Base-by-base conservation (phyloP, 2,113 vertebrate species). In the Riparia riparia region DNA sequence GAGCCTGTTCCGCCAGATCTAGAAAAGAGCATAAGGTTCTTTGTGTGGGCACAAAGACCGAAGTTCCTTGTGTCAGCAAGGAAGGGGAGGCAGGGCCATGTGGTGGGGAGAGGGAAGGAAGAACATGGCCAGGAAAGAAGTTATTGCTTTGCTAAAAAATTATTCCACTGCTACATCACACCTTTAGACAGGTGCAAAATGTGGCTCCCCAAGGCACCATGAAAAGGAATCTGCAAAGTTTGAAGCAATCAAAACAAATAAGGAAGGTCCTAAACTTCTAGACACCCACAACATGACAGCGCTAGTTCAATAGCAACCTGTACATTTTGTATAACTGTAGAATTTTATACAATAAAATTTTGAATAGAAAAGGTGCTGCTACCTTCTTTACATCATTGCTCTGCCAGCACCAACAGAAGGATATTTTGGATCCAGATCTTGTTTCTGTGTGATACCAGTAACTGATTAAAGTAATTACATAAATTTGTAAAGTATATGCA, bases 201-300 rank as follows among this genome's bases (percentile, higher is more conserved):
- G 25, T 51, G 13, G 6, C 29, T 95, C 61, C 76, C 42, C 14
- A 28, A 73, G n/a, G 82, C 76, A 83, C 22, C 63, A 89, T 32
- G 42, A 88, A 93, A 93, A 91, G 53, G 17, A 66, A 76, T 71
- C 53, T 86, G 29, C 41, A 78, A 83, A 84, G 56, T 89, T 82
- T 72, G 51, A 94, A 64, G 68, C 49, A 65, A 54, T 74, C 58
- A 78, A 88, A 93, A 81, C 68, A 93, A 94, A 87, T 86, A 88
- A 71, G 47, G 51, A 44, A 95, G 57, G 41, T 66, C 34, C 41
- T 89, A 94, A 96, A 78, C 37, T 93, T 86, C 57, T 73, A 50
- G 47, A 31, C 31, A 47, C 16, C 12, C 29, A 29, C 14, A 42
- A 24, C 4, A 9, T 28, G 51, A 37, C 45, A 74, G 22, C 28